These are phyloP conservation scores for Eupithecia centaureata DNA, from an alignment of 2,888 invertebrate genomes.

Conservation along the genomic window DNA sequence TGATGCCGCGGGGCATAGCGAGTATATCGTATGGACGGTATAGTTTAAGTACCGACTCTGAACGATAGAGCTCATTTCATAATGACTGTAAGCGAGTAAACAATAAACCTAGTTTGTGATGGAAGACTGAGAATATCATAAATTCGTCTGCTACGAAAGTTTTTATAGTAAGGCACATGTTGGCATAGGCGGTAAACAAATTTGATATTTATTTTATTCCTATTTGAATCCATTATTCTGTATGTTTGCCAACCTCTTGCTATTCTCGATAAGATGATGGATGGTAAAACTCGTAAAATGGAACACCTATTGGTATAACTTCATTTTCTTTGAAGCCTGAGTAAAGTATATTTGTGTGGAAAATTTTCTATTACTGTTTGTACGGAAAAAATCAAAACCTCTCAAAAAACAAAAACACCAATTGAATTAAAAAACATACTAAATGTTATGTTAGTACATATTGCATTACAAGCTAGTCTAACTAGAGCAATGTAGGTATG, in stretches of 20 bases:
- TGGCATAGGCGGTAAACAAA: conserved; percentile 4
- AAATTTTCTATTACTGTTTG: neutral
- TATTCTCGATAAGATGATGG: neutral
- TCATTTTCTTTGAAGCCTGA: neutral
- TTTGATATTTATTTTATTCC: neutral
- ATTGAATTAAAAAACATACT: no score
- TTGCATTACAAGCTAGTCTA: neutral
- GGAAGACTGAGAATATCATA: no score
- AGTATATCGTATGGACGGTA: no score
- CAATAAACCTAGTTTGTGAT: no score
- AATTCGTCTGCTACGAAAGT: no score
- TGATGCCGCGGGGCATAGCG: no score
- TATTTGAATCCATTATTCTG: conserved; percentile 9
- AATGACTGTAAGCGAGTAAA: no score
- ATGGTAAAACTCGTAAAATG: neutral
- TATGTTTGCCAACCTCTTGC: conserved; percentile 5
- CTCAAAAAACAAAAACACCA: neutral
- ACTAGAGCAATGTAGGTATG: neutral
- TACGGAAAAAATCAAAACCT: neutral
- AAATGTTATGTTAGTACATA: no score
- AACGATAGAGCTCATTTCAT: neutral
- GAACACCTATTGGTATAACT: neutral
- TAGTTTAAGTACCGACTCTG: neutral
- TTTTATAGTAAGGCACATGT: neutral
- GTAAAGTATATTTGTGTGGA: no score